A percentile compares a stretch with the other conserved stretches of the same genome.
Evolutionary conservation across 2,888 invertebrate genomes (phyloP).

Genomic region (Cheilosia variabilis): DNA sequence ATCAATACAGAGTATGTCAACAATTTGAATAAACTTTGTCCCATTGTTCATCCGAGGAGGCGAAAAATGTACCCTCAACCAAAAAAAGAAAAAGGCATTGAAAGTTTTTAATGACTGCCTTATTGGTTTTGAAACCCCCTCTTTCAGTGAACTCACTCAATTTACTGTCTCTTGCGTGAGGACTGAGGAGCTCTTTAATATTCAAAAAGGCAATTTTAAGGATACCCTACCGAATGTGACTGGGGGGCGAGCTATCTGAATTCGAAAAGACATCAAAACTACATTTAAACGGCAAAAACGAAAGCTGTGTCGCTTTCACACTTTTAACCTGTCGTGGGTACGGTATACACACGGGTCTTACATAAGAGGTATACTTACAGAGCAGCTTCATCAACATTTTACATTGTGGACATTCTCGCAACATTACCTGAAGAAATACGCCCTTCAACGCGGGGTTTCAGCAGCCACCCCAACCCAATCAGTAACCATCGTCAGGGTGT

Average conservation of each 20-base stretch:
- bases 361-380: not conserved
- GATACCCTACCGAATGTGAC: slow-evolving; percentile 16
- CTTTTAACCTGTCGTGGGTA: slow-evolving; percentile 36
- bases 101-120: slow-evolving; percentile 70
- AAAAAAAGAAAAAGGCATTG: slow-evolving; percentile 44
- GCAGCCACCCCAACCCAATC: not conserved
- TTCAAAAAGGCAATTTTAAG: slow-evolving; percentile 42
- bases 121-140: slow-evolving; percentile 45
- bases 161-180: slow-evolving; percentile 41
- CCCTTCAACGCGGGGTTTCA: not conserved
- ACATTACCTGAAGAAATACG: slow-evolving; percentile 42
- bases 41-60: not conserved
- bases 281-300: slow-evolving; percentile 72
- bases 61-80: slow-evolving; percentile 5
- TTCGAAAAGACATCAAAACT: slow-evolving; percentile 72
- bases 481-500: not conserved
- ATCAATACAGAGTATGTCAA: slow-evolving; percentile 66
- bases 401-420: slow-evolving; percentile 62
- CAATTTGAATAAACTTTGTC: slow-evolving; percentile 62
- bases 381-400: slow-evolving; percentile 56
- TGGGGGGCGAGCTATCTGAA: slow-evolving; percentile 24
- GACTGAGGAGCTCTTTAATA: slow-evolving; percentile 28
- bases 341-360: not conserved
- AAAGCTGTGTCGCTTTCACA: slow-evolving; percentile 67
- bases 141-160: slow-evolving; percentile 31